Evolutionary conservation across 2,113 vertebrate species (phyloP).

Genomic region (Isichthys henryi): DNA sequence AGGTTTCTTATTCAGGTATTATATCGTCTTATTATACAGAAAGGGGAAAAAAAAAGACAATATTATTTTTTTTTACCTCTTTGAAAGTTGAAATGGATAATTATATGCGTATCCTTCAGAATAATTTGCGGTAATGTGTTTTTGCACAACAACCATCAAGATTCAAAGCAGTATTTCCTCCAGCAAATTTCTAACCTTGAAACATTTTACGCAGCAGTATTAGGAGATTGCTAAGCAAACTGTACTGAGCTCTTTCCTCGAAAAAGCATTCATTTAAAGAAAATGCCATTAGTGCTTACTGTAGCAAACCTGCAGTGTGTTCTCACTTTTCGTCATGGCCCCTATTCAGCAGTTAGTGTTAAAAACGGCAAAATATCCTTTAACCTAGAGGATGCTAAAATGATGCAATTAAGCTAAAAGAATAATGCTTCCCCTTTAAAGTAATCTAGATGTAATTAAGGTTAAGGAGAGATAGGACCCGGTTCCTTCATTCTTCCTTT

Average conservation of each 20-base stretch:
- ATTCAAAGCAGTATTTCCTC: background rate
- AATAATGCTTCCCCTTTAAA: background rate
- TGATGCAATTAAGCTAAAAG: background rate
- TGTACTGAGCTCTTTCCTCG: background rate
- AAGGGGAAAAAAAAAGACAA: constrained; percentile 24
- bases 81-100: background rate
- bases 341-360: background rate
- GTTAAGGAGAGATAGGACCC: background rate
- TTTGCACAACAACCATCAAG: background rate
- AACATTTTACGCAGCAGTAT: background rate
- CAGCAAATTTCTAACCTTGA: background rate
- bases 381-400: background rate
- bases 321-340: background rate
- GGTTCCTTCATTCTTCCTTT: background rate
- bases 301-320: background rate
- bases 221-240: background rate
- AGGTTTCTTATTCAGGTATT: constrained; percentile 60
- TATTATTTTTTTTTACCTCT: constrained; percentile 33
- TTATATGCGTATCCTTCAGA: background rate
- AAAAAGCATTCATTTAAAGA: background rate
- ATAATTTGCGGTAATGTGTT: background rate
- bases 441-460: constrained; percentile 9
- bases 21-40: constrained; percentile 68
- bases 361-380: background rate
- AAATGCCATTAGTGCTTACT: background rate